Percentiles rank a stretch among this genome's conserved stretches.
Evolutionary conservation across 2,113 vertebrate species (phyloP).

Genomic region (Campylomormyrus numenius): DNA sequence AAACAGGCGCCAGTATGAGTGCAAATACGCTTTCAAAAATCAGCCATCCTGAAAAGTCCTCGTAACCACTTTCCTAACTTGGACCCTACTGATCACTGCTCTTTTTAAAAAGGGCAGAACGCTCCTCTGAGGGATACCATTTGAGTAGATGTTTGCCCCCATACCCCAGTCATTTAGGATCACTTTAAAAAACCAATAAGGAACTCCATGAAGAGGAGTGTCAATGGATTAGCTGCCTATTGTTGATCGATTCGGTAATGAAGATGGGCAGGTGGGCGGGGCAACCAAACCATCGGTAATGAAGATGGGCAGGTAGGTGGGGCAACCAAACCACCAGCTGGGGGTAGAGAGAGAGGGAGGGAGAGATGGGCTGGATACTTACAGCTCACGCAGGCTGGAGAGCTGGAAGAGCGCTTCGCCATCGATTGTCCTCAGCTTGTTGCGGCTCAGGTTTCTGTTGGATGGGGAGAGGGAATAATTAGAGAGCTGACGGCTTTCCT

Average conservation of each 20-base stretch:
- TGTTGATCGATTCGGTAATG: constrained; percentile 22
- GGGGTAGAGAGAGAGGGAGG: not conserved
- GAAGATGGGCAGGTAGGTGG: constrained; percentile 15
- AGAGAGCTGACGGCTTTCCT: constrained; percentile 2
- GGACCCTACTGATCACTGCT: not conserved
- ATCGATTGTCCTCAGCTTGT: constrained; percentile 75
- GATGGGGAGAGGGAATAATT: constrained; percentile 28
- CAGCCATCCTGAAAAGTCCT: not conserved
- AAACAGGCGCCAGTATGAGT: not conserved
- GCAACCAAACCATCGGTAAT: not conserved
- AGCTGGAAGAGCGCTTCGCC: constrained; percentile 71
- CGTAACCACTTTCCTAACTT: too few species aligned
- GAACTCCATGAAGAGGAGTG: constrained; percentile 6
- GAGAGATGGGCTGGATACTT: constrained; percentile 55
- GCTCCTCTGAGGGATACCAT: not conserved
- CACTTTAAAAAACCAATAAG: not conserved
- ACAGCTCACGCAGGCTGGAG: constrained; percentile 82
- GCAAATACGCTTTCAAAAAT: not conserved
- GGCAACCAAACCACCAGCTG: not conserved
- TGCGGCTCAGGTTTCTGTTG: constrained; percentile 87
- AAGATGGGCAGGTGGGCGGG: constrained; percentile 15
- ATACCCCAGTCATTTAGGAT: constrained; percentile 20
- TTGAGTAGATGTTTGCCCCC: not conserved
- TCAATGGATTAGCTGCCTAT: constrained; percentile 21
- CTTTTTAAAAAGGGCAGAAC: not conserved